These are phyloP conservation scores for Xenotilapia caudafasciata DNA, from an alignment of 2,113 vertebrate genomes.

Conservation along the genomic window DNA sequence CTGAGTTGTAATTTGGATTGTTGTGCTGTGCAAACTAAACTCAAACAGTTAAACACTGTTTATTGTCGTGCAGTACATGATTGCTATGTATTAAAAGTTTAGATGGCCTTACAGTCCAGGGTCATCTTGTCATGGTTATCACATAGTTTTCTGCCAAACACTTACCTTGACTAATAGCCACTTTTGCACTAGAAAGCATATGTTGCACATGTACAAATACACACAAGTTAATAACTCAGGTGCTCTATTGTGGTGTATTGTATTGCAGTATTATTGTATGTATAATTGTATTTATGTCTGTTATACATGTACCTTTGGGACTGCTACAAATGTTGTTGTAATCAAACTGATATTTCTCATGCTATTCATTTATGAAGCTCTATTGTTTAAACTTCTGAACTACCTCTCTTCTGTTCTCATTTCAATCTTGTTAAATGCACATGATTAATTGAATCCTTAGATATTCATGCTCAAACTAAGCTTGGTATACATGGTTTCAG, in stretches of 20 bases:
- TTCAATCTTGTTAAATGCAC: not conserved
- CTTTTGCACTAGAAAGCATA: not conserved
- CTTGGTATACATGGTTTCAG: not conserved
- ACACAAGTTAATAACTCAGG: not conserved
- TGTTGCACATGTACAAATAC: not conserved
- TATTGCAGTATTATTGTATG: not conserved
- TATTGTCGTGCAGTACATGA: not conserved
- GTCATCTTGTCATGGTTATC: not conserved
- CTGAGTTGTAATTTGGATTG: not conserved
- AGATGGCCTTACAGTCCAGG: not conserved
- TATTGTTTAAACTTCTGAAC: not conserved
- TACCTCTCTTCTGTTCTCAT: not conserved
- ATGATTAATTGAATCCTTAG: not conserved
- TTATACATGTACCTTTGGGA: not conserved
- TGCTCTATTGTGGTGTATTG: not conserved
- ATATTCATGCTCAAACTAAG: not conserved
- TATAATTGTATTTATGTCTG: not conserved
- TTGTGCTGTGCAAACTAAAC: not conserved
- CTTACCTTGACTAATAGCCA: not conserved
- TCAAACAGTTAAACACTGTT: not conserved
- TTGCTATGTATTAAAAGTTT: not conserved
- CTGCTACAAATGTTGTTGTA: not conserved
- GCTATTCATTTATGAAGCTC: not conserved
- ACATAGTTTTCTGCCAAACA: not conserved
- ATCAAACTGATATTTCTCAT: not conserved